A percentile compares a stretch with the other conserved stretches of the same genome.
phyloP scores from a whole-genome alignment of 23 tunicate species.

The Botrylloides violaceus region DNA sequence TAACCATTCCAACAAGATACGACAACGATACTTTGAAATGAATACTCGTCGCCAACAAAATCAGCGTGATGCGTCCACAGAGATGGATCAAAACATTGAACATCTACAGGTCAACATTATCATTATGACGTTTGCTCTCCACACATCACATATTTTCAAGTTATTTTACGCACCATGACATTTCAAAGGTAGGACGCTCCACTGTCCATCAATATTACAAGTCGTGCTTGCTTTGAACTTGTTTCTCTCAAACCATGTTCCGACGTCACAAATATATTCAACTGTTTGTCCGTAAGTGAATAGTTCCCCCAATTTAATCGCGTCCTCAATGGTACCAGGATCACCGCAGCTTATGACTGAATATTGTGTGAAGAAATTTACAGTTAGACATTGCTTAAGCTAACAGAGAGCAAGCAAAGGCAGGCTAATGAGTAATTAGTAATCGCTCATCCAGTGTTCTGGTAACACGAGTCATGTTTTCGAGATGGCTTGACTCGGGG shows the following conservation, averaged over 20 bases:
- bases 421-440: too few relatives aligned
- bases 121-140: too few relatives aligned
- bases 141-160: too few relatives aligned
- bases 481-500: too few relatives aligned
- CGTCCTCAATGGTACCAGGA: slow-evolving; percentile 14
- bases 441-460: too few relatives aligned
- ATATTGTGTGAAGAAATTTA: too few relatives aligned
- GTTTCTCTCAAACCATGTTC: slow-evolving; percentile 46
- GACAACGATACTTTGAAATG: slow-evolving; percentile 32
- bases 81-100: slow-evolving; percentile 40
- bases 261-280: slow-evolving; percentile 22
- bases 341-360: slow-evolving; percentile 28
- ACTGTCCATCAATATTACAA: slow-evolving; percentile 28
- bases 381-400: too few relatives aligned
- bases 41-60: slow-evolving; percentile 25
- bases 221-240: slow-evolving; percentile 2
- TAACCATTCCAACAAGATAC: slow-evolving; percentile 44
- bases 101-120: too few relatives aligned
- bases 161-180: background rate
- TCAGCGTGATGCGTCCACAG: slow-evolving; percentile 22
- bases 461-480: too few relatives aligned
- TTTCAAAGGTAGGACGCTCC: slow-evolving; percentile 18
- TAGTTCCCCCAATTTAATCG: slow-evolving; percentile 11
- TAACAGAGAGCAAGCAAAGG: too few relatives aligned
- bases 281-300: slow-evolving; percentile 23